Conservation (phyloP, 2,113 vertebrate species). For the Saguinus midas region DNA sequence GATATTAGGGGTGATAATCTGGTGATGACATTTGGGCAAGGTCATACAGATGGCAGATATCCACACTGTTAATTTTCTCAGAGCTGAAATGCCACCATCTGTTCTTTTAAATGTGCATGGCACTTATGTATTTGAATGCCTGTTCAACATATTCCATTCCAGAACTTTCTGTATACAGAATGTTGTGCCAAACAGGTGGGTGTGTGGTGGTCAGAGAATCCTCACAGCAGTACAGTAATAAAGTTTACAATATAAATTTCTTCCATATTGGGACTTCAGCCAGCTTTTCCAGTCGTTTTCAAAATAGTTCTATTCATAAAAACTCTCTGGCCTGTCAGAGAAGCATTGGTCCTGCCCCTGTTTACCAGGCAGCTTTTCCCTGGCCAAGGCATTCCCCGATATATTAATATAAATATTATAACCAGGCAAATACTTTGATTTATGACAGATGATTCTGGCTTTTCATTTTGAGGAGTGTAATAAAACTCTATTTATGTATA, state of each 20-base stretch:
- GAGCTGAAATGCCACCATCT: conserved; percentile 38
- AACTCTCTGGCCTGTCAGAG: not conserved
- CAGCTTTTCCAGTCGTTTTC: conserved; percentile 36
- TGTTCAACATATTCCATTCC: not conserved
- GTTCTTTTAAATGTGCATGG: conserved; percentile 27
- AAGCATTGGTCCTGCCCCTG: not conserved
- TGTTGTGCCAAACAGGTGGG: not conserved
- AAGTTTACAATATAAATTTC: not conserved
- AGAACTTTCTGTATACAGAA: not conserved
- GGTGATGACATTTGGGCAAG: conserved; percentile 48
- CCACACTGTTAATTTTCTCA: conserved; percentile 35
- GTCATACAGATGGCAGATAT: conserved; percentile 41
- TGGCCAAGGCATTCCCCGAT: not conserved
- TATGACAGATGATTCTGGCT: not conserved
- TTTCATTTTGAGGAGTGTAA: not conserved
- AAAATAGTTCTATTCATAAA: conserved; percentile 7
- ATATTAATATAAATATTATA: not conserved
- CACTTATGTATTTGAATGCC: not conserved
- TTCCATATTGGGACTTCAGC: not conserved
- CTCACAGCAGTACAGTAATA: not conserved
- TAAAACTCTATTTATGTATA: not conserved
- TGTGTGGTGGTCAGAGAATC: not conserved
- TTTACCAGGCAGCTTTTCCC: not conserved
- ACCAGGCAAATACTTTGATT: not conserved
- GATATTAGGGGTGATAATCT: conserved; percentile 45